Percentiles rank a stretch among this genome's conserved stretches.
Conservation (phyloP, 64 coral and sea anemone species). For the Dendrophyllia cribrosa region DNA sequence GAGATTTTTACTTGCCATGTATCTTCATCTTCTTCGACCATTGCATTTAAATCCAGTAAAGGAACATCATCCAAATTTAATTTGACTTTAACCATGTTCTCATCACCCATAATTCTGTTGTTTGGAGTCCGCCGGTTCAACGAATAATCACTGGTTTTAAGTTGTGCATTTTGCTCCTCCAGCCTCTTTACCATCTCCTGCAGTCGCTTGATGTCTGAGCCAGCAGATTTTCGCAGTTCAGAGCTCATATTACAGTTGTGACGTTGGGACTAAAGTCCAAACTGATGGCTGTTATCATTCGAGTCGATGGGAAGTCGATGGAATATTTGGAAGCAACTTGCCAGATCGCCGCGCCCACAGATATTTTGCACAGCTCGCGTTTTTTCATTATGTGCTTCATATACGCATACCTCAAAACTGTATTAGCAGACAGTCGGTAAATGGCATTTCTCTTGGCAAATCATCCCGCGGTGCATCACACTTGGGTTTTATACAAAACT, state of each 20-base stretch:
- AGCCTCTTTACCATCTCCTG: constrained; percentile 85
- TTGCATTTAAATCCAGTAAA: constrained; percentile 78
- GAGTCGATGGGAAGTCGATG: no score
- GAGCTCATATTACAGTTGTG: constrained; percentile 47
- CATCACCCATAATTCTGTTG: not conserved
- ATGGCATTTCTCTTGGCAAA: no score
- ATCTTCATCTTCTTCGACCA: constrained; percentile 88
- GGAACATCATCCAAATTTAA: constrained; percentile 89
- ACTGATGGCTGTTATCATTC: no score
- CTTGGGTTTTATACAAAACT: no score
- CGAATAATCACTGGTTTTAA: constrained; percentile 54
- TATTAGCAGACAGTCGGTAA: no score
- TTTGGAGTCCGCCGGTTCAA: constrained; percentile 29
- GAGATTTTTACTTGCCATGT: constrained; percentile 65
- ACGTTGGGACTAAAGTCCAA: not conserved
- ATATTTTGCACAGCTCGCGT: no score
- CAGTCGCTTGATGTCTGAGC: constrained; percentile 89
- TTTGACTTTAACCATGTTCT: constrained; percentile 56
- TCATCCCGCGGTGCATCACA: no score
- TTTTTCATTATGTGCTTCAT: no score
- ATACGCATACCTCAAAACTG: no score
- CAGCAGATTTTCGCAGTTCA: constrained; percentile 88
- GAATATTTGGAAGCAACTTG: no score
- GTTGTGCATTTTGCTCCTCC: constrained; percentile 72
- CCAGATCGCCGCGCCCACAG: no score